A percentile compares a stretch with the other conserved stretches of the same genome.
These are phyloP conservation scores for Anguilla japonica DNA, from an alignment of 2,113 vertebrate species.

Conservation along the genomic window DNA sequence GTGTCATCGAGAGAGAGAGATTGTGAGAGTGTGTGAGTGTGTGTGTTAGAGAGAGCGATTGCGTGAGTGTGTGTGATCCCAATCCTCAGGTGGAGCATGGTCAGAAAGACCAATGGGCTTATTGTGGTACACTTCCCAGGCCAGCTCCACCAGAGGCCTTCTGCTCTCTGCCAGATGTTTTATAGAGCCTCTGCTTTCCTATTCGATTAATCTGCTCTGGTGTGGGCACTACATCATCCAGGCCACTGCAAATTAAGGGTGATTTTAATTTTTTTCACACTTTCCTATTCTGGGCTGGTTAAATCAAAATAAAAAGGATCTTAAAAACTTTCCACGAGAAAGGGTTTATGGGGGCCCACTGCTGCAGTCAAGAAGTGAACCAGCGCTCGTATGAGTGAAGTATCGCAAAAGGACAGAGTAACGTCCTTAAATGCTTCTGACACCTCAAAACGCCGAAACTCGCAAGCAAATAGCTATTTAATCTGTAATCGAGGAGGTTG, in stretches of 20 bases:
- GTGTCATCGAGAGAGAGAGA: background rate
- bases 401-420: conserved; percentile 6
- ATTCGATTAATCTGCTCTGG: conserved; percentile 11
- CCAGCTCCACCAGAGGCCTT: background rate
- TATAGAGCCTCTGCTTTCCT: background rate
- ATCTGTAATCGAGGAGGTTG: conserved; percentile 36
- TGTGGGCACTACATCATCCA: background rate
- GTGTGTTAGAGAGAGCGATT: too few relatives aligned
- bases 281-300: conserved; percentile 6
- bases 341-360: background rate
- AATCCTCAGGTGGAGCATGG: background rate
- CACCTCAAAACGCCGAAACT: conserved; percentile 30
- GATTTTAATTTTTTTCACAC: background rate
- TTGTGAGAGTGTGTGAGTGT: too few relatives aligned
- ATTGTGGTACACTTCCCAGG: background rate
- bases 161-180: background rate
- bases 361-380: background rate
- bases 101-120: background rate
- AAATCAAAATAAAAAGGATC: conserved; percentile 4
- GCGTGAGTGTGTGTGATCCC: background rate
- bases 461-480: conserved; percentile 31
- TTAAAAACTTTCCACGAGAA: background rate
- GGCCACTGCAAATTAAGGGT: background rate
- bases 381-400: conserved; percentile 6
- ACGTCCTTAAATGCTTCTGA: conserved; percentile 30